Evolutionary conservation across 2,797 vertebrate genomes (phyloP).

Genomic region (Macropodus opercularis): DNA sequence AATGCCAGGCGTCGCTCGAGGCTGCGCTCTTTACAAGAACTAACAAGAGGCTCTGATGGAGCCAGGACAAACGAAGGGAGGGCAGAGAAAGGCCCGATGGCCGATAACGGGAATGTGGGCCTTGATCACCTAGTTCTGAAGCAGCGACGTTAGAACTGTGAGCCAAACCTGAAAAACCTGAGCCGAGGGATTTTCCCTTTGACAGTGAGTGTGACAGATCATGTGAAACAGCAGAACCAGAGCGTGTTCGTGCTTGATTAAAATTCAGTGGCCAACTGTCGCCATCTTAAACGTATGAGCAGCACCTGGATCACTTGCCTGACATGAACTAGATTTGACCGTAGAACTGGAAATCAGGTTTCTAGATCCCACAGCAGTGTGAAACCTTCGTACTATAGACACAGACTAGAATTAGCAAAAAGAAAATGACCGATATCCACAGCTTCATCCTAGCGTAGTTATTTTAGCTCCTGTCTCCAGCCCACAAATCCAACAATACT

Average conservation of each 20-base stretch:
- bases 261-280: background rate
- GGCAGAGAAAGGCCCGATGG: background rate
- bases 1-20: constrained; percentile 56
- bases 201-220: background rate
- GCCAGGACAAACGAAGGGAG: background rate
- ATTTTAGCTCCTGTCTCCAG: no score
- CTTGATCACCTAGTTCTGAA: background rate
- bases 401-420: no score
- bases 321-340: no score
- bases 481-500: no score
- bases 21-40: constrained; percentile 9
- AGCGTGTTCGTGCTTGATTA: background rate
- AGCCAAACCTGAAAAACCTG: background rate
- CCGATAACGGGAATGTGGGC: background rate
- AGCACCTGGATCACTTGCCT: background rate
- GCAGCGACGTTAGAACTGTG: no score
- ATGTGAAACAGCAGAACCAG: background rate
- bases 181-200: background rate
- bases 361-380: no score
- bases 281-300: background rate
- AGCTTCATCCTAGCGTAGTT: no score
- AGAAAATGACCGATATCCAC: no score
- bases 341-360: no score
- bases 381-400: no score
- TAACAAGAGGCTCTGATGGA: constrained; percentile 25